phyloP scores from a whole-genome alignment of 2,797 vertebrate genomes.

The Darevskia nairensis region DNA sequence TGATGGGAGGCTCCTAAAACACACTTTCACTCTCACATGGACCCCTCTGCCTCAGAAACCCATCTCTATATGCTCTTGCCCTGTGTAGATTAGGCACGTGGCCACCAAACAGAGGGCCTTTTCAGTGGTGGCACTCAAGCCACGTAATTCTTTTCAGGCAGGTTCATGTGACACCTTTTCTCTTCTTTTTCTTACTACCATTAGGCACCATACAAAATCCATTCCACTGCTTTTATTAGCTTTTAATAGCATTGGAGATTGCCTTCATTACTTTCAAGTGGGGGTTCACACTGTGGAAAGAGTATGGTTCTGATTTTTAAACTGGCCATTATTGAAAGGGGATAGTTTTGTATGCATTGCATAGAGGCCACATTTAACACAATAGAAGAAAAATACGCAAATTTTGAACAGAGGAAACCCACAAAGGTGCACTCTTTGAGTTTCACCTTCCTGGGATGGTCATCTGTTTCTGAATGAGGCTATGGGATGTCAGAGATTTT shows the following conservation, averaged over 20 bases:
- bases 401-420: constrained; percentile 12
- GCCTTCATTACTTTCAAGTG: too few species aligned
- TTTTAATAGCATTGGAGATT: neutral
- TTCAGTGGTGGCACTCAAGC: neutral
- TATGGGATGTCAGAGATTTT: constrained; percentile 25
- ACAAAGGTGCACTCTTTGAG: rapidly evolving
- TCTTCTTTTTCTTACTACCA: neutral
- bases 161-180: neutral
- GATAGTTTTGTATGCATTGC: neutral
- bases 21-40: neutral
- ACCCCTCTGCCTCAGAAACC: neutral
- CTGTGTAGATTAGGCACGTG: neutral
- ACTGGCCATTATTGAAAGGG: neutral
- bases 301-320: neutral
- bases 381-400: neutral
- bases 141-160: too few species aligned
- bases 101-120: neutral
- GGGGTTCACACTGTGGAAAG: neutral
- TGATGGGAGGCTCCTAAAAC: neutral
- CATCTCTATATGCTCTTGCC: neutral
- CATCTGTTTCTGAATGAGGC: constrained; percentile 41
- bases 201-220: neutral
- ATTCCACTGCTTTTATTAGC: neutral
- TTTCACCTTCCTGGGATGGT: constrained; percentile 18
- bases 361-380: neutral